These are phyloP conservation scores for Panzeria rudis DNA, from an alignment of 2,888 invertebrate species.

Conservation along the genomic window DNA sequence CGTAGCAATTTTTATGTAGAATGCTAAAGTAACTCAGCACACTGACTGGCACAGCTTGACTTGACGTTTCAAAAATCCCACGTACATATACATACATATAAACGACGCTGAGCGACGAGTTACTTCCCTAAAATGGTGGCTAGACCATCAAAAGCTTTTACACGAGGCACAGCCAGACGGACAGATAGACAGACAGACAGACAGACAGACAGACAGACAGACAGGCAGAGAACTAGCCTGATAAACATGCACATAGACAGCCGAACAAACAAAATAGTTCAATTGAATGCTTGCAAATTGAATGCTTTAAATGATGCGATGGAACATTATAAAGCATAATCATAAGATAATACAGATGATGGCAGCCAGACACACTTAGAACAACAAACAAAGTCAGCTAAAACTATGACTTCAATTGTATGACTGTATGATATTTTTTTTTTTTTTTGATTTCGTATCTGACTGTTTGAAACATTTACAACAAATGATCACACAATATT, in stretches of 20 bases:
- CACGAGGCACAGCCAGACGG: not conserved
- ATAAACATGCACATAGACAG: not conserved
- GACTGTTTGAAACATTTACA: slow-evolving; percentile 57
- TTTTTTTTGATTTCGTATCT: slow-evolving; percentile 39
- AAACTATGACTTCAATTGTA: slow-evolving; percentile 34
- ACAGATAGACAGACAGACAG: not conserved
- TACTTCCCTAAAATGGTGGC: slow-evolving; percentile 80
- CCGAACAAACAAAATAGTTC: slow-evolving; percentile 66
- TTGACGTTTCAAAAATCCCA: slow-evolving; percentile 82
- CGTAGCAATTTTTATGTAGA: slow-evolving; percentile 64
- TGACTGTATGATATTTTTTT: slow-evolving; percentile 12
- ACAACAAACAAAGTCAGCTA: slow-evolving; percentile 9
- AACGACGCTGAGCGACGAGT: slow-evolving; percentile 69
- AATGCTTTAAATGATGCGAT: slow-evolving; percentile 58
- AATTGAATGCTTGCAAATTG: slow-evolving; percentile 72
- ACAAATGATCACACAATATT: slow-evolving; percentile 63
- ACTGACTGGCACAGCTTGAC: slow-evolving; percentile 79
- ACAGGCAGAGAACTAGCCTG: not conserved
- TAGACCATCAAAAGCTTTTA: slow-evolving; percentile 55
- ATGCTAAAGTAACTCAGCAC: slow-evolving; percentile 62
- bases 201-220: not conserved
- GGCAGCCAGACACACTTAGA: not conserved
- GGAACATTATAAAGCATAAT: slow-evolving; percentile 52
- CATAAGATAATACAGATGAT: slow-evolving; percentile 41
- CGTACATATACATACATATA: slow-evolving; percentile 64